Evolutionary conservation across 2,113 vertebrate genomes (phyloP).

Genomic region (Ramphastos sulfuratus): DNA sequence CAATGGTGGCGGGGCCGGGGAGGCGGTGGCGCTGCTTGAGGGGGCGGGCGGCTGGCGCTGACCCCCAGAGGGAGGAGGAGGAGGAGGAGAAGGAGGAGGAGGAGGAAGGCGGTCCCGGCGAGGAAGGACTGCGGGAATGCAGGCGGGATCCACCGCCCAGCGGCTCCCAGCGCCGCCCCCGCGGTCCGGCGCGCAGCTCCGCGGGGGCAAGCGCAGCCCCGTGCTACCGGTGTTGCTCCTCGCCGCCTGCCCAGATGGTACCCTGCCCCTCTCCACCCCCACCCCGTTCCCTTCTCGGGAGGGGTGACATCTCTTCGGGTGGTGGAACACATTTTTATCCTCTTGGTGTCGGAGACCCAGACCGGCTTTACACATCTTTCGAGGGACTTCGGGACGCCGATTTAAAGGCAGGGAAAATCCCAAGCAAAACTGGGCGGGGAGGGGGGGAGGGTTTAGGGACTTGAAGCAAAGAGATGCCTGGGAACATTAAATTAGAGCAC

Average conservation of each 20-base stretch:
- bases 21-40: neutral
- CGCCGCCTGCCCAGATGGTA: neutral
- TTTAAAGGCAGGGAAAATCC: constrained; percentile 2
- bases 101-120: constrained; percentile 34
- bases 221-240: neutral
- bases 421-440: neutral
- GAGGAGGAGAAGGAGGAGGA: neutral
- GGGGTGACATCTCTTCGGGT: neutral
- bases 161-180: neutral
- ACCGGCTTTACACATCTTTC: neutral
- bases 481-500: constrained; percentile 71
- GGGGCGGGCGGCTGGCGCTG: neutral
- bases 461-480: constrained; percentile 36
- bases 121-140: constrained; percentile 68
- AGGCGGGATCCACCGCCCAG: neutral
- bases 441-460: neutral
- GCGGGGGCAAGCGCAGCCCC: neutral
- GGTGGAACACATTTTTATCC: neutral
- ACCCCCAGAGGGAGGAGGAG: neutral
- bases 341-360: neutral
- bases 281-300: no score
- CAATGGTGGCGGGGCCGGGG: constrained; percentile 63
- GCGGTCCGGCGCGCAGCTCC: neutral
- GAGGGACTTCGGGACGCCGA: neutral
- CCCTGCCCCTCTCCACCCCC: neutral